Evolutionary conservation across 2,113 vertebrate species (phyloP), one percentile per base, ranked within the genome.

Genomic region (Trematocara zebra): DNA sequence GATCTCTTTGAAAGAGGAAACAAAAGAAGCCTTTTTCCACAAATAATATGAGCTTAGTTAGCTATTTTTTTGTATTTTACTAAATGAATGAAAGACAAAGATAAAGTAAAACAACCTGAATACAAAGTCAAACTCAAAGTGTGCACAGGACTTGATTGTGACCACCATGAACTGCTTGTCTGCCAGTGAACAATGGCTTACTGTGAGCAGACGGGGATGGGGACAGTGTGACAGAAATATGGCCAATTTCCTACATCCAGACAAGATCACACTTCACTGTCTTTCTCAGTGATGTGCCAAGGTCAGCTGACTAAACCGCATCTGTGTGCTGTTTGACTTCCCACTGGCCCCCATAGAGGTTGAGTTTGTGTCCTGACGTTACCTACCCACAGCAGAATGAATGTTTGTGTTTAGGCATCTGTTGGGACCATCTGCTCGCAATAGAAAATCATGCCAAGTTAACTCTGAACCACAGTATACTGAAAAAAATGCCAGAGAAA

Each of bases 371-470:
- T 51, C 87, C 47, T 82, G 88, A 84, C 37, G 6, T 90, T 83
- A 79, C 37, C 78, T 84, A 9, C 17, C 28, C 7, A 6, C 57
- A 35, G 47, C 85, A 74, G 87, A 85, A 57, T 80, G 37, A 57
- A 83, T 87, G 53, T 83, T 87, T 88, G 53, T 61, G 85, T 86
- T 87, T 33, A 87, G 86, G 59, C 84, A 89, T 93, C 85, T 93
- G 87, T 82, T 81, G 40, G 52, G 72, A 61, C 85, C 87, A 87
- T 91, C 90, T 93, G 87, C 76, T 88, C 53, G 9, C 37, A 59
- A 26, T 61, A 74, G 57, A 57, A 85, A 72, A 76, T 76, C 61
- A 54, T 83, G 79, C 47, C 74, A 88, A 90, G 47, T 83, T 69
- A 57, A 82, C 83, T 59, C 14, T 51, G 56, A 84, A 49, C 44